Base-by-base conservation (phyloP, 2,888 invertebrate species). In the Eilema caniola region DNA sequence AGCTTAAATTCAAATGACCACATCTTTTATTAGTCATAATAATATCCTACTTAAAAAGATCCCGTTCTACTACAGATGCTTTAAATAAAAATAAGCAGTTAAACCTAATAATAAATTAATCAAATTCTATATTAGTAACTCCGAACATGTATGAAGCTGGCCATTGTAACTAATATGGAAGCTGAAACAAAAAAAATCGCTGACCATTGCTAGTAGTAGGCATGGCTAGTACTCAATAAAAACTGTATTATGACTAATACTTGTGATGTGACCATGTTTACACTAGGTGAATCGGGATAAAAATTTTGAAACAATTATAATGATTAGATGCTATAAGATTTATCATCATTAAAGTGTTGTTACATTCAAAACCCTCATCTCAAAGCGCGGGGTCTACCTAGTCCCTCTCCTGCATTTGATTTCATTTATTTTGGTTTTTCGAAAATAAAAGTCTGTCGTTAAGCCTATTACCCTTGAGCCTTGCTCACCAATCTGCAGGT, bases 151-250 rank as follows among this genome's bases (percentile, higher is more conserved):
- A 73, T 62, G 37, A 68, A 31, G 23, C 67, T 20, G 25, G 59
- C 71, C 57, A 68, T 68, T 75, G 78, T 79, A 69, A 75, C n/a
- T 60, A 70, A 77, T 77, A 72, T 65, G 41, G 31, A 41, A 53
- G n/a, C 57, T 25, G 63, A 69, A 72, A 78, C 73, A 83, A 87
- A 86, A 88, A 86, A 83, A 20, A 57, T 77, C 69, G 85, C 80
- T 84, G 82, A 85, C 85, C 86, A 86, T 72, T 83, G 83, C 77
- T 82, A 82, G 80, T 80, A 73, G 71, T 88, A 88, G 88, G 88
- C 82, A 85, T 74, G 79, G 68, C 74, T 82, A 78, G 76, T 74
- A 82, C 77, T 80, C 76, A 82, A 86, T 85, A 90, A 90, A 91
- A 91, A 88, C 81, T 81, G 80, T 84, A 76, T 85, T 81, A 84